Base-by-base conservation (phyloP, 2,888 invertebrate genomes). In the Ganaspis brasiliensis region DNA sequence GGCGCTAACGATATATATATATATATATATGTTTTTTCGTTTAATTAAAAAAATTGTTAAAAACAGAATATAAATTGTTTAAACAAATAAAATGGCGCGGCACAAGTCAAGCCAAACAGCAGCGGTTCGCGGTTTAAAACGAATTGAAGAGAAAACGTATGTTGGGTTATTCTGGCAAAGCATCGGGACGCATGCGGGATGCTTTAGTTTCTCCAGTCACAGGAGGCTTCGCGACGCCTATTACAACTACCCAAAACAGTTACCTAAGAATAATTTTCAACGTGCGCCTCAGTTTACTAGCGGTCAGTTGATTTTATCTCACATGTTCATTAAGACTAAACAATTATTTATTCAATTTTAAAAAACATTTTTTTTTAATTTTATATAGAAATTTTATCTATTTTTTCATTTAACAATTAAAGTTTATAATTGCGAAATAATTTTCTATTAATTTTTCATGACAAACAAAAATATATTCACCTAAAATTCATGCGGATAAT, bases 91-190 rank as follows among this genome's bases (percentile, higher is more conserved):
- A 59, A 86, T 85, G 88, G 87, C 90, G 89, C 90, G 90, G 88
- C 88, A 89, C 90, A 89, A 78, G 90, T 92, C 92, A 92, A 93
- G 93, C 93, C 92, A 93, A 93, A 92, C 86, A 93, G 93, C 89
- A 88, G 89, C 89, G 87, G 88, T 83, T 89, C 91, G 91, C 90
- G 87, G 91, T 92, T 92, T 90, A 90, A 88, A 90, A 92, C 92
- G 91, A 91, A 91, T 90, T 91, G 85, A 84, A 82, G 81, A 12
- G 37, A 67, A 67, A 21, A 67, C 31, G 81, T 80, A 81, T 82
- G 78, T 84, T 80, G 45, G 77, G 70, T 77, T 77, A 79, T 74
- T 79, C 78, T 87, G 88, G 87, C 89, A 82, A 87, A 79, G 81
- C 84, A 87, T 87, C 85, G 80, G 87, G 87, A 88, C 90, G 90